Conservation (phyloP, 2,797 vertebrate genomes). For the Enteromius unitaeniatus region DNA sequence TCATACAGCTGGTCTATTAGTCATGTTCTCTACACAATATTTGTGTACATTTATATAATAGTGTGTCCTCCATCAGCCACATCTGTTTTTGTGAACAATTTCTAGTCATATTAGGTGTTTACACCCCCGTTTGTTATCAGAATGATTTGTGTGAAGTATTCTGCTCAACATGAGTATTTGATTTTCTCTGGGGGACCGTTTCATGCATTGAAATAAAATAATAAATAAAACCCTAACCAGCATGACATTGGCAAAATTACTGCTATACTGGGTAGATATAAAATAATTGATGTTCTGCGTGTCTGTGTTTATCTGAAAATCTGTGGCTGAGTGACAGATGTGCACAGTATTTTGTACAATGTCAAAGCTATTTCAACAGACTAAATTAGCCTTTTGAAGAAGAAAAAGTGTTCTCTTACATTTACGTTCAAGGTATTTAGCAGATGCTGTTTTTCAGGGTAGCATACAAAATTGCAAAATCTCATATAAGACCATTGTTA, state of each 20-base stretch:
- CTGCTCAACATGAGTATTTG: constrained; percentile 28
- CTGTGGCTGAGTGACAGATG: constrained; percentile 15
- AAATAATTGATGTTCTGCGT: constrained; percentile 8
- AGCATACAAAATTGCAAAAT: constrained; percentile 6
- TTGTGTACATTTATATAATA: constrained; percentile 9
- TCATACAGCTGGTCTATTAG: neutral
- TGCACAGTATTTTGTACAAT: neutral
- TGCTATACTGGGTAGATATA: neutral
- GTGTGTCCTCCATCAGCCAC: neutral
- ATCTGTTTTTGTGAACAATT: constrained; percentile 14
- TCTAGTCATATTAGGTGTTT: constrained; percentile 13
- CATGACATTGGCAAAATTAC: constrained; percentile 2
- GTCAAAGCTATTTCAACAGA: constrained; percentile 6
- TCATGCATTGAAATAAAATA: neutral
- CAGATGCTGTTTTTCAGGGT: constrained; percentile 1
- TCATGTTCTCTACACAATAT: neutral
- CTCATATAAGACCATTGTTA: neutral
- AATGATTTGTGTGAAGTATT: constrained; percentile 35
- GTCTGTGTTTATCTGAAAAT: constrained; percentile 34
- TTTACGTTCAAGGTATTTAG: constrained; percentile 9
- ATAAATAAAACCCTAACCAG: neutral
- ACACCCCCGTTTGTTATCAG: constrained; percentile 18
- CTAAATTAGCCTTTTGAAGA: constrained; percentile 19
- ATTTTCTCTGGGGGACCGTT: neutral
- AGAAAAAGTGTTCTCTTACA: neutral